phyloP scores from a whole-genome alignment of 2,888 invertebrate species.

The Pharmacophagus antenor region DNA sequence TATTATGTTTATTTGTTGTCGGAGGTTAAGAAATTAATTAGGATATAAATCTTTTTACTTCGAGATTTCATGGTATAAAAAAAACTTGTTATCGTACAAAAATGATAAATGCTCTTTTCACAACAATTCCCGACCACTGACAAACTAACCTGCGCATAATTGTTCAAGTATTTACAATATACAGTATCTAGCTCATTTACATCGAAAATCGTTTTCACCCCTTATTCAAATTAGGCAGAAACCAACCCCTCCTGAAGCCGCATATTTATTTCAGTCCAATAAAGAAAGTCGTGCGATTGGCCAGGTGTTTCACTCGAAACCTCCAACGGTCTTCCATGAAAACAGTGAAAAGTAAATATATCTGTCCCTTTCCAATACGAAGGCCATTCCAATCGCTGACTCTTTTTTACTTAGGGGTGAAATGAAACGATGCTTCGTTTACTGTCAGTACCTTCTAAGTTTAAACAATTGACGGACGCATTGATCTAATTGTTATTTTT shows the following conservation, averaged over 20 bases:
- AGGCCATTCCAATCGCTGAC: slow-evolving; percentile 42
- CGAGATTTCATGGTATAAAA: too few relatives aligned
- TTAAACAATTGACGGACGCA: slow-evolving; percentile 69
- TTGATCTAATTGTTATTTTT: slow-evolving; percentile 36
- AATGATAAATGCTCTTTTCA: not conserved
- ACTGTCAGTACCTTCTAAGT: slow-evolving; percentile 69
- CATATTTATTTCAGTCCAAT: slow-evolving; percentile 31
- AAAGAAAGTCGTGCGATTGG: slow-evolving; percentile 52
- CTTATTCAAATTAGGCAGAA: slow-evolving; percentile 46
- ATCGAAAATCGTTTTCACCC: slow-evolving; percentile 31
- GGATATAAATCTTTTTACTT: too few relatives aligned
- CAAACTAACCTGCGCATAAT: slow-evolving; percentile 16
- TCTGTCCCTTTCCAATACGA: slow-evolving; percentile 49
- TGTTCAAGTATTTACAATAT: slow-evolving; percentile 28
- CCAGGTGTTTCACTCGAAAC: slow-evolving; percentile 47
- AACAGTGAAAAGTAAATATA: slow-evolving; percentile 57
- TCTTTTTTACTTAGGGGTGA: slow-evolving; percentile 60
- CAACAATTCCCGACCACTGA: slow-evolving; percentile 10
- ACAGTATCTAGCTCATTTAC: slow-evolving; percentile 28
- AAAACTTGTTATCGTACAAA: not conserved
- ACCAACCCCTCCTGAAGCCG: slow-evolving; percentile 37
- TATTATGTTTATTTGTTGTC: too few relatives aligned
- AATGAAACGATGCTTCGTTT: slow-evolving; percentile 44
- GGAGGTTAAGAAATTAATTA: too few relatives aligned
- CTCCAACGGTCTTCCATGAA: slow-evolving; percentile 57